Evolutionary conservation across 1,140 invertebrate genomes (phyloP), one percentile per base, ranked within the genome.

Genomic region (Gryon sp.): DNA sequence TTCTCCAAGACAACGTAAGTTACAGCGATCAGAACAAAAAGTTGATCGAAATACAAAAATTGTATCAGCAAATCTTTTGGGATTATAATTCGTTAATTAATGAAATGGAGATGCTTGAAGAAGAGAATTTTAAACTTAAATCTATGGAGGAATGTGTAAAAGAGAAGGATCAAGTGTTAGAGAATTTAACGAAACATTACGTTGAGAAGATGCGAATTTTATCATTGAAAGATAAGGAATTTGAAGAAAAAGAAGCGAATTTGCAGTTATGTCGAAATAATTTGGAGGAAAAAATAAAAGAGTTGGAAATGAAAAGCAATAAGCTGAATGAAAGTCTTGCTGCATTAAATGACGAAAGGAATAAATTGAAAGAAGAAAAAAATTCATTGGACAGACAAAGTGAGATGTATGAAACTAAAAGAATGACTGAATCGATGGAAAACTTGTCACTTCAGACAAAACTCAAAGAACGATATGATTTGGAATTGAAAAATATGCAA

Each of bases 21-120:
- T 78, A 78, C 16, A 70, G 82, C 6, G 48, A 76, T 4, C 74
- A 82, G 7, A 78, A 73, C 4, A 80, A 84, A 48, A 62, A 60
- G 6, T 50, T 83, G 12, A 76, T 85, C 7, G 78, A 81, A 40
- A 52, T 74, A 4, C 82, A 85, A 41, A 80, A 82, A 18, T 38
- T 82, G 16, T 82, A 82, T 52, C 80, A 87, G 30, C 76, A 82
- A 46, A 79, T 86, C 11, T 82, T 88, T 14, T 84, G 69, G 2
- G 80, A 87, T 48, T 87, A 84, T 43, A 82, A 77, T 65, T 69
- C 68, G 0, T 40, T 79, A 9, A 26, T 85, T 0, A 74, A 76
- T 28, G 80, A 84, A 43, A 36, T 87, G 7, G 80, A 87, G 38
- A 80, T 78, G 7, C 18, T 77, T 0, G 60, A 82, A 9, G 65